Evolutionary conservation across 2,888 invertebrate genomes (phyloP).

Genomic region (Geotrupes spiniger): DNA sequence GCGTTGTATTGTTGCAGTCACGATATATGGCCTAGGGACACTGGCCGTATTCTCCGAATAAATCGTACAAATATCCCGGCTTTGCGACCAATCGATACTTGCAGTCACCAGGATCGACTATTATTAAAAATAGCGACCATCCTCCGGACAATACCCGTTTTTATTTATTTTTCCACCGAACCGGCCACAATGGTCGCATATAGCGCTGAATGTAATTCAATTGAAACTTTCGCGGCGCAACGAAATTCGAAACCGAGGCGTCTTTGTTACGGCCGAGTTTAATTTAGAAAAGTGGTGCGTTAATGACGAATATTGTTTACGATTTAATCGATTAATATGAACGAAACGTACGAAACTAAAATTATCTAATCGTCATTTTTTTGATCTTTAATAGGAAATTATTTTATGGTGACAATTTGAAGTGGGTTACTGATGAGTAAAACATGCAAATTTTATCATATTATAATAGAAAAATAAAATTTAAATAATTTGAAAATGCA

Average conservation of each 20-base stretch:
- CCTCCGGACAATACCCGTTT: conserved; percentile 37
- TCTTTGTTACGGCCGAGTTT: too few relatives aligned
- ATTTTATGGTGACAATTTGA: too few relatives aligned
- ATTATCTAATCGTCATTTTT: too few relatives aligned
- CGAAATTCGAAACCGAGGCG: background rate
- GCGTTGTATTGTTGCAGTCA: conserved; percentile 37
- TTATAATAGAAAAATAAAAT: too few relatives aligned
- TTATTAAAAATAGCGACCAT: conserved; percentile 45
- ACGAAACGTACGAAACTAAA: too few relatives aligned
- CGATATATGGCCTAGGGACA: conserved; percentile 48
- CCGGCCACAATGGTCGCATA: conserved; percentile 2
- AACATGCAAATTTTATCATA: too few relatives aligned
- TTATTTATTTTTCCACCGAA: conserved; percentile 8
- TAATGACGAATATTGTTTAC: too few relatives aligned
- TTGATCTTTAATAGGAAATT: too few relatives aligned
- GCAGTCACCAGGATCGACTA: conserved; percentile 41
- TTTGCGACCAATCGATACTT: conserved; percentile 40
- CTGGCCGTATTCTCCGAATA: conserved; percentile 47
- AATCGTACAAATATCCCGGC: conserved; percentile 44
- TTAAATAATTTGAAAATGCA: too few relatives aligned
- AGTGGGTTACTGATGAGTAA: too few relatives aligned
- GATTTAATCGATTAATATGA: too few relatives aligned
- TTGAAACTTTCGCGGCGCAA: background rate
- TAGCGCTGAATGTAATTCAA: conserved; percentile 4
- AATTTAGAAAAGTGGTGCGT: too few relatives aligned